Evolutionary conservation across 1,140 invertebrate species (phyloP), one percentile per base, ranked within the genome.

Genomic region (Scaptomyza pallida): DNA sequence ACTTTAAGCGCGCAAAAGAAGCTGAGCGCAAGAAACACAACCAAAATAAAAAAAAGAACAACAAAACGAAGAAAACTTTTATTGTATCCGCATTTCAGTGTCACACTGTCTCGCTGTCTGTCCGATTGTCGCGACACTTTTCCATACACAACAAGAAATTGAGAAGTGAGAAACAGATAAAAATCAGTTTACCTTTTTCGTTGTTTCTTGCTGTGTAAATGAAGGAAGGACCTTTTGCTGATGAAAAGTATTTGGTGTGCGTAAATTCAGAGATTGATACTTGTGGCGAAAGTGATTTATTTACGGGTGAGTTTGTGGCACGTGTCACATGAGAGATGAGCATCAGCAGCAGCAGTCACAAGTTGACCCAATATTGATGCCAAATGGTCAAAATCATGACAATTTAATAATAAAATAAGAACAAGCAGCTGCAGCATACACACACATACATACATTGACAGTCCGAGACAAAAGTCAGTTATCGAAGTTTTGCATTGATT

Each of bases 31-130:
- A 45, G 41, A 50, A 52, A 8, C 26, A 44, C 37, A 69, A 23
- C 17, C 26, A 35, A 52, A 44, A 19, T 12, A 35, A 41, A 43
- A 43, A 37, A 16, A 71, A 56, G 17, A 21, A 69, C 52, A 37
- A 30, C 12, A 65, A 51, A 30, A 26, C 57, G 57, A 62, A 75
- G 72, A 82, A 81, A 86, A 86, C 77, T 82, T 88, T 86, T 86
- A 86, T 86, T 86, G 82, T 86, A 86, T 86, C 82, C 82, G 82
- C 82, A 86, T 86, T 86, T 86, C 82, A 78, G 82, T 88, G 82
- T 88, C 80, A 83, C 61, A 64, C 55, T 30, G 26, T 30, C 26
- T 30, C 2, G 2, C 26, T 30, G 26, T 30, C 26, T 30, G 62
- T 57, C 68, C 76, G 72, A 65, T 62, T 63, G 55, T 78, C 52